Conservation (phyloP, 2,888 invertebrate genomes). For the Drosophila infuscata region DNA sequence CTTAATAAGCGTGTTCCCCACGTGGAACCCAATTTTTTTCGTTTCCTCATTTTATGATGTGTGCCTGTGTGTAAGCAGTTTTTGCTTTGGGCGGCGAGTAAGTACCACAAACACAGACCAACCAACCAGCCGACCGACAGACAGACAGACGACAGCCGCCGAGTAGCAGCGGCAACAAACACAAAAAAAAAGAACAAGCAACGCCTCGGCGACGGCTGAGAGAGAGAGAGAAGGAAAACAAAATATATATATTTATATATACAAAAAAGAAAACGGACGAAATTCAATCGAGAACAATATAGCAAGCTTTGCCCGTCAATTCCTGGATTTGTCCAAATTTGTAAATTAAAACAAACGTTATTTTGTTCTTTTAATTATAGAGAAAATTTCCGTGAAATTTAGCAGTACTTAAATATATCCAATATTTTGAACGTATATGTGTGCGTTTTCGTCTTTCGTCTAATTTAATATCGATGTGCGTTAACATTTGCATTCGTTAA, state of each 20-base stretch:
- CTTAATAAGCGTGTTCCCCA: conserved; percentile 64
- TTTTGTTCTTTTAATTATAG: conserved; percentile 69
- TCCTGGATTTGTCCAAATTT: conserved; percentile 61
- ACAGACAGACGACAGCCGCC: conserved; percentile 45
- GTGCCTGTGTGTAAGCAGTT: conserved; percentile 62
- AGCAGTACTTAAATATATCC: conserved; percentile 64
- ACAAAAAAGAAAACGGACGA: conserved; percentile 2
- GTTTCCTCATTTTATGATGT: conserved; percentile 71
- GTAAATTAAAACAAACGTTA: conserved; percentile 67
- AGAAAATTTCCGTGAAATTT: conserved; percentile 78
- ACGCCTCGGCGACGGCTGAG: conserved; percentile 52
- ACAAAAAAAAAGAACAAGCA: conserved; percentile 69
- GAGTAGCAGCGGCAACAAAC: conserved; percentile 35
- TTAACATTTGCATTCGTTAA: conserved; percentile 51
- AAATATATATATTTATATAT: conserved; percentile 15
- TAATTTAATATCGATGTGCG: conserved; percentile 59
- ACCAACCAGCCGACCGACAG: conserved; percentile 36
- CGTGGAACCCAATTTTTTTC: conserved; percentile 70
- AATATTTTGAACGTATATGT: conserved; percentile 64
- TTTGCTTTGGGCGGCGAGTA: conserved; percentile 63
- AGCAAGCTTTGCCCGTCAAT: conserved; percentile 61
- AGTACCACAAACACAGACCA: conserved; percentile 37
- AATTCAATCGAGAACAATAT: conserved; percentile 28
- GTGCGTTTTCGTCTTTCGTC: conserved; percentile 62
- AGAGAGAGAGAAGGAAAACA: conserved; percentile 14